These are phyloP conservation scores for Brachionus rubens DNA, from an alignment of 1,140 invertebrate genomes.

Conservation along the genomic window DNA sequence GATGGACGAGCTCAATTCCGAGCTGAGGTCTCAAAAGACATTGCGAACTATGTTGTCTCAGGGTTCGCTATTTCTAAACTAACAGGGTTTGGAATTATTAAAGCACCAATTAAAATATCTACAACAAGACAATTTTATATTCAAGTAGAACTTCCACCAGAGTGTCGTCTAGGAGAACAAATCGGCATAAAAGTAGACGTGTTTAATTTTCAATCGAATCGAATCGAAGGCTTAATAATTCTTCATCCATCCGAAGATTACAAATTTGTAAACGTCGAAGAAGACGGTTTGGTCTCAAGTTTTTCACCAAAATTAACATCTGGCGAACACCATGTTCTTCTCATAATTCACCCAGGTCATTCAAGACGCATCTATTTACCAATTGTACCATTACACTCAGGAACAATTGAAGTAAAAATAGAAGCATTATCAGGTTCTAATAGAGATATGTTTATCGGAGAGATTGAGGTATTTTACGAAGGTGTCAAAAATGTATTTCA, in stretches of 20 bases:
- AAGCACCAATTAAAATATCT: conserved; percentile 69
- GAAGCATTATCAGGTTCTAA: neutral
- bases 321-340: conserved; percentile 33
- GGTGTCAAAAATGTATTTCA: conserved; percentile 85
- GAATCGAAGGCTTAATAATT: conserved; percentile 73
- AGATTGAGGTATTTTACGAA: conserved; percentile 68
- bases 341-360: conserved; percentile 28
- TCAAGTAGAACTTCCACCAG: conserved; percentile 82
- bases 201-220: conserved; percentile 68
- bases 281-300: conserved; percentile 75
- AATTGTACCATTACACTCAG: conserved; percentile 50
- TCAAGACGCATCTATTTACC: conserved; percentile 32
- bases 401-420: neutral
- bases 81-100: conserved; percentile 79
- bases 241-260: conserved; percentile 80
- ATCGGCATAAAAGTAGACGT: conserved; percentile 83
- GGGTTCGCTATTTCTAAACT: conserved; percentile 82
- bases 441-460: neutral
- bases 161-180: conserved; percentile 83
- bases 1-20: conserved; percentile 67
- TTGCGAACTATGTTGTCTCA: conserved; percentile 86
- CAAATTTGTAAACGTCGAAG: too few species aligned
- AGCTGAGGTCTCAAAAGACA: conserved; percentile 75
- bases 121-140: conserved; percentile 96
- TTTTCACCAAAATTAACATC: conserved; percentile 64